phyloP scores from a whole-genome alignment of 2,113 vertebrate species.

The Limnothrissa miodon region DNA sequence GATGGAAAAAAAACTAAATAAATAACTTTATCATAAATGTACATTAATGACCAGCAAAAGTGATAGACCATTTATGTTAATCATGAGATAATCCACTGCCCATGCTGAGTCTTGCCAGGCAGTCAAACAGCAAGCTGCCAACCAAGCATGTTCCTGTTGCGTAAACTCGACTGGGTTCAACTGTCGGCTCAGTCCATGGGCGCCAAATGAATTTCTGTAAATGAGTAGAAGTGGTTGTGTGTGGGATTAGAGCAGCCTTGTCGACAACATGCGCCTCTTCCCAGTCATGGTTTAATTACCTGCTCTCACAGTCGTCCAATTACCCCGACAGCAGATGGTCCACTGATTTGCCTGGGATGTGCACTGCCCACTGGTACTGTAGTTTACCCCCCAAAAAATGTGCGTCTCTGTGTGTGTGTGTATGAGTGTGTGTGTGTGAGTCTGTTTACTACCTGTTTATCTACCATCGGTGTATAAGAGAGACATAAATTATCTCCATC shows the following conservation, averaged over 20 bases:
- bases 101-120: not conserved
- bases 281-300: constrained; percentile 42
- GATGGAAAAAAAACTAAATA: not conserved
- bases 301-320: constrained; percentile 37
- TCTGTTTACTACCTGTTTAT: not conserved
- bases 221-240: not conserved
- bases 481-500: not conserved
- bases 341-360: constrained; percentile 43
- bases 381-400: not conserved
- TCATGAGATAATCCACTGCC: not conserved
- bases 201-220: constrained; percentile 6
- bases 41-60: not conserved
- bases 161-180: not conserved
- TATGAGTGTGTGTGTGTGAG: not conserved
- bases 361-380: not conserved
- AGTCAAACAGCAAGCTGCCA: not conserved
- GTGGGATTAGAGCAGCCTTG: not conserved
- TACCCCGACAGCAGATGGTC: constrained; percentile 51
- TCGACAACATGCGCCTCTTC: not conserved
- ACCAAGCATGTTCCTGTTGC: not conserved
- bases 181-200: not conserved
- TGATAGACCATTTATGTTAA: not conserved
- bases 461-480: not conserved
- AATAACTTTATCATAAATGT: not conserved
- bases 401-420: not conserved